phyloP scores from a whole-genome alignment of 2,888 invertebrate genomes.

The Pyrocoelia pectoralis region DNA sequence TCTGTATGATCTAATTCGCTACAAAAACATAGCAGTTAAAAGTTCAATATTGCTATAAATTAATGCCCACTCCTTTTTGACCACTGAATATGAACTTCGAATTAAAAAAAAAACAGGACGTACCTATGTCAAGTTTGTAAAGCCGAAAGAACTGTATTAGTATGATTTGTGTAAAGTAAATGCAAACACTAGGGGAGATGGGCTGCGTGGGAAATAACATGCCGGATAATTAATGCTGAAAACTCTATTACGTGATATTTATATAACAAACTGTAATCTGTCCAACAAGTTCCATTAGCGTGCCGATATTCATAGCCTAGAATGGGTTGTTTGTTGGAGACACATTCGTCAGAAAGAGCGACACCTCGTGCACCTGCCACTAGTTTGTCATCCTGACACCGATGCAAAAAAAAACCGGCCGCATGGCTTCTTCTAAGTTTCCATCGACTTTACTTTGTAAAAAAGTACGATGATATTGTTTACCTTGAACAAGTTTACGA shows the following conservation, averaged over 20 bases:
- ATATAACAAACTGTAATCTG: constrained; percentile 42
- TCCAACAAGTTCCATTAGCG: constrained; percentile 35
- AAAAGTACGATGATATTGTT: not conserved
- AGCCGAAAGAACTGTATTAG: constrained; percentile 33
- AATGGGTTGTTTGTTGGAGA: constrained; percentile 42
- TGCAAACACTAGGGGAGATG: constrained; percentile 36
- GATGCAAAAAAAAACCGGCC: constrained; percentile 17
- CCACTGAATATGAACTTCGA: not conserved
- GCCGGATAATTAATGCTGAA: constrained; percentile 46
- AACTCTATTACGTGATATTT: constrained; percentile 46
- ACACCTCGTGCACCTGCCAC: constrained; percentile 45
- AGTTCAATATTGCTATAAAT: constrained; percentile 4
- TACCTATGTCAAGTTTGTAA: constrained; percentile 24
- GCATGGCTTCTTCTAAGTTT: not conserved
- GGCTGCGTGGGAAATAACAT: constrained; percentile 39
- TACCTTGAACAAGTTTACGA: not conserved
- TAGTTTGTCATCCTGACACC: constrained; percentile 44
- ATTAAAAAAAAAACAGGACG: constrained; percentile 11
- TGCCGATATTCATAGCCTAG: constrained; percentile 37
- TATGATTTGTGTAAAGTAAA: constrained; percentile 38
- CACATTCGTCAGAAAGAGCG: constrained; percentile 45
- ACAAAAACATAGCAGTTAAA: not conserved
- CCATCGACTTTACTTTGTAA: not conserved
- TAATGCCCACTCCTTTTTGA: not conserved
- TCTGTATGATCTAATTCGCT: constrained; percentile 2